Base-by-base conservation (phyloP, 2,113 vertebrate species). In the Mastomys natalensis region DNA sequence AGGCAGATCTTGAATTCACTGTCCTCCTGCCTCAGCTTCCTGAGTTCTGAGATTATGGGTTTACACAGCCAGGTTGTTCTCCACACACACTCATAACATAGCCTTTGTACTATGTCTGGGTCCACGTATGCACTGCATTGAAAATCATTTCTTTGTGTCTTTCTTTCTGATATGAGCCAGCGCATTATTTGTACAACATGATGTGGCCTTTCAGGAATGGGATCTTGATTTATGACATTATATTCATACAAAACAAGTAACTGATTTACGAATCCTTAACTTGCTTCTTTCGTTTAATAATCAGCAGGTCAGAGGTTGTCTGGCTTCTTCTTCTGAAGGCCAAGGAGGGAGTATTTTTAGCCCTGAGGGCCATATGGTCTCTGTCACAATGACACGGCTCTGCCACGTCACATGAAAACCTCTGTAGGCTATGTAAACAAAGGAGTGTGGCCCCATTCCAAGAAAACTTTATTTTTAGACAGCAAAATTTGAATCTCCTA, bases 381-480 rank as follows among this genome's bases (percentile, higher is more conserved):
- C 77, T 74, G 48, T 95, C 51, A 91, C 58, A 81, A 29, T 70
- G 40, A 8, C 5, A 15, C 8, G 73, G 0, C 29, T 86, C 64
- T 77, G 66, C 87, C 21, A 4, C 0, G 11, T 68, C 84, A 86
- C 29, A 0, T 51, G 60, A 43, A 68, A 24, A 29, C 62, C 43
- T 48, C 62, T 68, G 62, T 64, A 68, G 84, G 48, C 29, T 34
- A 19, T 68, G 40, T 86, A 86, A 86, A 86, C 43, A 86, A 68
- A 86, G 62, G 43, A 86, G 84, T 68, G 62, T 68, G 84, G 84
- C 40, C 62, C 43, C 10, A 3, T 86, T 86, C 84, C 84, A 86
- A 86, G 66, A 86, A 86, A 86, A 68, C 84, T 96, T 95, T 87
- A 95, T 93, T 97, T 96, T 91, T 66, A 86, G 95, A 76, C n/a